Evolutionary conservation across 64 coral and sea anemone species (phyloP), one percentile per base, ranked within the genome.

Genomic region (Platygyra sinensis): DNA sequence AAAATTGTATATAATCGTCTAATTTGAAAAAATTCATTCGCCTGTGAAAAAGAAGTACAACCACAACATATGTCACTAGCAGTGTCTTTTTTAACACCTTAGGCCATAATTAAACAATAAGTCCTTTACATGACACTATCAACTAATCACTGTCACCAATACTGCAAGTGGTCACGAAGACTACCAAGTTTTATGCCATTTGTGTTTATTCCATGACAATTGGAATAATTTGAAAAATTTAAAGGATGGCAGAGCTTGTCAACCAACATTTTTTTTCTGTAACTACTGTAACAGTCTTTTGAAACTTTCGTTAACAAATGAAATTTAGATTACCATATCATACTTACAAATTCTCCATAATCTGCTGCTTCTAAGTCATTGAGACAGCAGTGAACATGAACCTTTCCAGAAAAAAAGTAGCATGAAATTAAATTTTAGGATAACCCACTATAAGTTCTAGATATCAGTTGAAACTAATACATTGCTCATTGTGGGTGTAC

Each of bases 1-100:
- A 99, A 90, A 88, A 99, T 95, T 91, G 94, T 95, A 93, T 99
- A 99, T 69, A 90, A 86, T 95, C 96, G 95, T 90, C 96, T 99
- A 88, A 95, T 95, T 88, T 95, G 90, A 87, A 99, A 95, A 76
- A 93, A 91, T 74, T 99, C 96, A 88, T 98, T 94, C 91, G 90
- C 94, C 94, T 96, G 64, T 13, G 76, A 31, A 24, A 61, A 62
- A n/a, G n/a, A 42, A 80, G 65, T 61, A 91, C 12, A 85, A 61
- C 13, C 54, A 67, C 16, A 67, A 67, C 19, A 67, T 3, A 67
- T 25, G 42, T 46, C 2, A 46, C 42, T 46, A 5, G 3, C 33
- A 36, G 33, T 36, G 33, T 36, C 1, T 36, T 36, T n/a, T 36
- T 36, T 1, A 36, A 36, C 33, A 36, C 33, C 3, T n/a, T n/a